These are phyloP conservation scores for Mimachlamys varia DNA, from an alignment of 2,888 invertebrate genomes.

Conservation along the genomic window DNA sequence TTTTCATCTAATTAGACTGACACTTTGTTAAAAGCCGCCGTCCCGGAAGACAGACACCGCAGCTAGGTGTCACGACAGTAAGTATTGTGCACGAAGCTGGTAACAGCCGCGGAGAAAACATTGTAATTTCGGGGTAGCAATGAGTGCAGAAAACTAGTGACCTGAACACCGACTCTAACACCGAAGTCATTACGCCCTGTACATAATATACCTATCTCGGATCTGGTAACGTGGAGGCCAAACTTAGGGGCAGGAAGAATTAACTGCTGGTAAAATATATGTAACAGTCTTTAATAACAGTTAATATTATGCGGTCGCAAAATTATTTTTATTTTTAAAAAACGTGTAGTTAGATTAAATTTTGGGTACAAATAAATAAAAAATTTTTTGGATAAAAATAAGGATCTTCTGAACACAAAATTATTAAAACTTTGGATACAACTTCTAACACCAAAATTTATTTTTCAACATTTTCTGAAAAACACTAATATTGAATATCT, in stretches of 20 bases:
- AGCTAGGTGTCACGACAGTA: conserved; percentile 16
- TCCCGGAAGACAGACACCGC: background rate
- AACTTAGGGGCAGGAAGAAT: background rate
- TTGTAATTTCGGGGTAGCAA: background rate
- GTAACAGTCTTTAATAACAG: background rate
- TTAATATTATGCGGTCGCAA: background rate
- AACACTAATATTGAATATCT: background rate
- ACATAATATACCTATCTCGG: background rate
- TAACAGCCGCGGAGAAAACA: conserved; percentile 10
- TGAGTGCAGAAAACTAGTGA: background rate
- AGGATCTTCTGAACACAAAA: too few relatives aligned
- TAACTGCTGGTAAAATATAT: background rate
- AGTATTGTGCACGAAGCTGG: conserved; percentile 16
- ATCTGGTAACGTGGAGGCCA: background rate
- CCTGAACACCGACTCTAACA: background rate
- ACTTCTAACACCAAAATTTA: background rate
- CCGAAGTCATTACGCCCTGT: conserved; percentile 21
- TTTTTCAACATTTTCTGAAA: background rate
- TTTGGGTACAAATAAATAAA: too few relatives aligned
- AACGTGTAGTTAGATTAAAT: too few relatives aligned
- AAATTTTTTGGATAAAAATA: too few relatives aligned
- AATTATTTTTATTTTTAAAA: too few relatives aligned
- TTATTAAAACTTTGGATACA: too few relatives aligned
- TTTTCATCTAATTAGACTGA: conserved; percentile 20
- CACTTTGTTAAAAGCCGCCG: background rate